Evolutionary conservation across 2,797 vertebrate genomes (phyloP).

Genomic region (Arnoldichthys spilopterus): DNA sequence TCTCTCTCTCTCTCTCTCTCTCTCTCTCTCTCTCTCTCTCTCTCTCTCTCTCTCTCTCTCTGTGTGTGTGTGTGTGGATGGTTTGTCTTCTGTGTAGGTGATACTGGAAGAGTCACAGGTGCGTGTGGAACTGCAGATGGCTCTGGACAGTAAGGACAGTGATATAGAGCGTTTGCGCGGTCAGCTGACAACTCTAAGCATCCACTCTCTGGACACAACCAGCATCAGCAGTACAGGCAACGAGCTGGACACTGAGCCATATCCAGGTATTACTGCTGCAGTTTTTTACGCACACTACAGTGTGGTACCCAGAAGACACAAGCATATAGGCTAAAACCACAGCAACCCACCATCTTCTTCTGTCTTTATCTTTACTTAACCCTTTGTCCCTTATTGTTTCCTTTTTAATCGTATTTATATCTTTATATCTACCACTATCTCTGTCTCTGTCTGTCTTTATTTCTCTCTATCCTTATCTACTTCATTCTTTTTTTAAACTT

Average conservation of each 20-base stretch:
- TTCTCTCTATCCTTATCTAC: slow-evolving; percentile 68
- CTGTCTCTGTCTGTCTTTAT: no score
- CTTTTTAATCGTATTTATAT: no score
- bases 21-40: no score
- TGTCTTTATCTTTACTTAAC: slow-evolving; percentile 1
- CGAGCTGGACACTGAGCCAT: slow-evolving; percentile 91
- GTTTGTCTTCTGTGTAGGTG: slow-evolving; percentile 73
- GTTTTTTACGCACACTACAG: neutral
- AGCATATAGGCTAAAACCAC: neutral
- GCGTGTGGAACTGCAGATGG: slow-evolving; percentile 94
- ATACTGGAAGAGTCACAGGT: slow-evolving; percentile 92
- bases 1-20: no score
- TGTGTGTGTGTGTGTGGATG: neutral
- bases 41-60: no score
- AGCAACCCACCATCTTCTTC: neutral
- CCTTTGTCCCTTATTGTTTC: no score
- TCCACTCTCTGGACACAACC: slow-evolving; percentile 89
- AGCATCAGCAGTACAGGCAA: slow-evolving; percentile 89
- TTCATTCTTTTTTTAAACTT: neutral
- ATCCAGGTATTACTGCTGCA: slow-evolving; percentile 84
- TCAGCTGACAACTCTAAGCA: slow-evolving; percentile 88
- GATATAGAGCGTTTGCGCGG: slow-evolving; percentile 96
- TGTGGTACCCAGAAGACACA: neutral
- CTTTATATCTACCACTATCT: neutral
- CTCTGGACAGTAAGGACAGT: slow-evolving; percentile 95